Evolutionary conservation across 2,797 vertebrate species (phyloP), one percentile per base, ranked within the genome.

Genomic region (Pagetopsis macropterus): DNA sequence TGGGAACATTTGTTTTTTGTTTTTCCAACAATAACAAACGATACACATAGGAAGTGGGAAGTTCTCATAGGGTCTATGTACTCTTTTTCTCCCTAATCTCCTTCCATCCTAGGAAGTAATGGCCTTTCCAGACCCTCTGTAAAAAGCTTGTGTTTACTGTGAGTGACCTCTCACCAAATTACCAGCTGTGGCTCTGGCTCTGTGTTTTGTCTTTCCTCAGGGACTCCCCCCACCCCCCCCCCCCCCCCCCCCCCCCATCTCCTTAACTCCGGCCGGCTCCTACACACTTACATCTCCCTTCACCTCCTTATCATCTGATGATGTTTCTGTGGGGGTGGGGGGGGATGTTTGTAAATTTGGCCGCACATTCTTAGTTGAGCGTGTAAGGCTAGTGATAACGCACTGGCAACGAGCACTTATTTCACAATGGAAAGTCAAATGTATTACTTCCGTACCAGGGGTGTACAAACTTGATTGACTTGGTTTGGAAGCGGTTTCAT

Each of bases 81-180:
- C 78, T 79, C 68, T 58, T 73, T 54, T 74, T 62, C 60, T 52
- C 17, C 72, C 73, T 84, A 88, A 89, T 89, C 83, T 88, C 83
- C 81, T 87, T 90, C 87, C 82, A 79, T 90, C 88, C 84, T 86
- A 80, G 82, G 87, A 82, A 91, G 78, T 93, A 93, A 94, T 94
- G 89, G 84, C 91, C 92, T 94, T 93, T 94, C 91, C 94, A 94
- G 93, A 87, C 84, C 87, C 81, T 85, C 82, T 86, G 87, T 86
- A 89, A 92, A 92, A 91, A 88, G 78, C 84, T 79, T 86, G 81
- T 94, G 93, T 94, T 95, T 94, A 94, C 91, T 91, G 91, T 87
- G 84, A 90, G 81, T 80, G 92, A 94, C 92, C 93, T 92, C 88
- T 93, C 90, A 89, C 91, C 91, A 93, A 94, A 93, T 94, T 93